Base-by-base conservation (phyloP, 2,888 invertebrate genomes). In the Cephus pygmeus region DNA sequence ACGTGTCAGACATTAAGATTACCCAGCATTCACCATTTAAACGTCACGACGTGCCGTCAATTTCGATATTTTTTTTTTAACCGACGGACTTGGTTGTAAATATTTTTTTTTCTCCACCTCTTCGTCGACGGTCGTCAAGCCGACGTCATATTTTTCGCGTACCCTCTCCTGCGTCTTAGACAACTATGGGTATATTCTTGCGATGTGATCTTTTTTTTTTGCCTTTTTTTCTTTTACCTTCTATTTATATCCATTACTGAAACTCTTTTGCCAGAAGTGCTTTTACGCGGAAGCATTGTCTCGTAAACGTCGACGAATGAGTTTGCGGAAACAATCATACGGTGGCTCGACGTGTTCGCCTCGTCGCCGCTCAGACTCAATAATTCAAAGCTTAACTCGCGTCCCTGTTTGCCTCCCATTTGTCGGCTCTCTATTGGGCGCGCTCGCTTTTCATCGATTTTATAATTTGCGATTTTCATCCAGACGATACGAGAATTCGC, bases 81-180 rank as follows among this genome's bases (percentile, higher is more conserved):
- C 12, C 71, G 77, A 79, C n/a, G 74, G 68, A 80, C 71, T 12
- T 69, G 77, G n/a, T 79, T 56, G 34, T 73, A 33, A 75, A 9
- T 78, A 23, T 73, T 34, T 69, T 15, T 68, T 23, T 34, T n/a
- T 34, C n/a, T 12, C n/a, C 36, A 3, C 23, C 1, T 34, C 11
- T n/a, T 36, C 9, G 6, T 12, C n/a, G n/a, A n/a, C 34, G 23
- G 34, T 34, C 23, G 76, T 31, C 12, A 33, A 77, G 73, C 31
- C 36, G 69, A 69, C 77, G 68, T 76, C 11, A 34, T 34, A 40
- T 11, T 15, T 79, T 77, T 40, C 40, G 15, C 15, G 15, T 15
- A 40, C 4, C 40, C 15, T 15, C 40, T 40, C 6, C 40, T 6
- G 2, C 15, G 40, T 40, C 40, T 40, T 15, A 4, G 2, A 40